These are phyloP conservation scores for Pyrrhia umbra DNA, from an alignment of 2,888 invertebrate genomes.

Conservation along the genomic window DNA sequence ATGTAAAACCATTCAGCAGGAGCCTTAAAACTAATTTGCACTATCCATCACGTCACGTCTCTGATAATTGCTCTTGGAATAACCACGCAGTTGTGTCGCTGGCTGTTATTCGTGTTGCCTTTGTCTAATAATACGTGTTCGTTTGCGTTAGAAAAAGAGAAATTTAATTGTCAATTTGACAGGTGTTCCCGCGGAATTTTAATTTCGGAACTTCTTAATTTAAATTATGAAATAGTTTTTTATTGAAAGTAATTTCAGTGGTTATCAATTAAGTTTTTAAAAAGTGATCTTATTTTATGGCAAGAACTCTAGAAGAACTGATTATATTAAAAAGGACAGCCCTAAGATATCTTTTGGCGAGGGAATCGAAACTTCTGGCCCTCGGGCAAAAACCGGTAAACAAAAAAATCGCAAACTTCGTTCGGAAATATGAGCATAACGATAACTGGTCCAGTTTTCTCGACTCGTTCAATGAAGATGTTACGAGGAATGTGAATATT, in stretches of 20 bases:
- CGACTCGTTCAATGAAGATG: constrained; percentile 80
- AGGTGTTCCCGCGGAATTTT: constrained; percentile 12
- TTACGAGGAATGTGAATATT: constrained; percentile 81
- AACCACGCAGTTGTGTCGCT: constrained; percentile 63
- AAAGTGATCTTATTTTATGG: constrained; percentile 72
- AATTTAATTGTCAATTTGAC: constrained; percentile 30
- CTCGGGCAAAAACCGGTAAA: constrained; percentile 81
- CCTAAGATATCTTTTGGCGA: constrained; percentile 75
- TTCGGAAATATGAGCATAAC: constrained; percentile 73
- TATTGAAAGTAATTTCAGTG: neutral
- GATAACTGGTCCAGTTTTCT: constrained; percentile 76
- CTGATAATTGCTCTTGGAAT: constrained; percentile 76
- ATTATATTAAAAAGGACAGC: constrained; percentile 78
- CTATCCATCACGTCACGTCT: constrained; percentile 62
- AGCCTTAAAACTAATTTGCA: constrained; percentile 55
- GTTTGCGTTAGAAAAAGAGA: constrained; percentile 34
- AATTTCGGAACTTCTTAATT: constrained; percentile 5
- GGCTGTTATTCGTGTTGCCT: constrained; percentile 42
- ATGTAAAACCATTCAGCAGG: constrained; percentile 41
- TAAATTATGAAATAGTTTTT: constrained; percentile 15
- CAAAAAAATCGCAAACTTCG: constrained; percentile 80
- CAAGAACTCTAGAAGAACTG: constrained; percentile 80
- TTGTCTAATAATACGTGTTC: constrained; percentile 32
- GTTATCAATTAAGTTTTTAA: neutral
- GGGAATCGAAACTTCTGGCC: constrained; percentile 78